Conservation (phyloP, 2,113 vertebrate genomes). For the Bubo scandiacus region DNA sequence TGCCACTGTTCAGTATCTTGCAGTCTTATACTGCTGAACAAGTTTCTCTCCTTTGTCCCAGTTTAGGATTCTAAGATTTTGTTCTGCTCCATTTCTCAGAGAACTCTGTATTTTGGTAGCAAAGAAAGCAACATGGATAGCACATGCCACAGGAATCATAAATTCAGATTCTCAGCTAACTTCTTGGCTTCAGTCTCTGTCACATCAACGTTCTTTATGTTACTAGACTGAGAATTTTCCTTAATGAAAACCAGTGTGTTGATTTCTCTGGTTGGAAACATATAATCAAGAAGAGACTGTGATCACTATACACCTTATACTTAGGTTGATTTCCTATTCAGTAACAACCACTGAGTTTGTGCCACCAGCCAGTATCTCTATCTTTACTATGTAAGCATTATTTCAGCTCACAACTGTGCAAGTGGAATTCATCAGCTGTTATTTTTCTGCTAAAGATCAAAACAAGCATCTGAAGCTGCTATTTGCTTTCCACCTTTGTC, state of each 20-base stretch:
- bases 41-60: background rate
- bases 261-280: background rate
- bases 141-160: background rate
- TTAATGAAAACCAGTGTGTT: background rate
- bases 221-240: background rate
- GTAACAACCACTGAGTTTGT: background rate
- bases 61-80: background rate
- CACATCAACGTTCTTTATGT: background rate
- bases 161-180: background rate
- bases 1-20: background rate
- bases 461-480: background rate
- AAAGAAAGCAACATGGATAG: background rate
- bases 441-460: background rate
- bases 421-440: background rate
- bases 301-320: background rate
- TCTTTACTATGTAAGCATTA: background rate
- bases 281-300: background rate
- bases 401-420: background rate
- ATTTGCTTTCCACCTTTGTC: background rate
- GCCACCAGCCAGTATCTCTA: background rate
- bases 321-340: background rate
- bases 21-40: accelerated
- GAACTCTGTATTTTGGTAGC: background rate
- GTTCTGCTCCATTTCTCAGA: background rate
- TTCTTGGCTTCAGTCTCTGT: background rate